Evolutionary conservation across 2,888 invertebrate species (phyloP), one percentile per base, ranked within the genome.

Genomic region (Calameuta idolon): DNA sequence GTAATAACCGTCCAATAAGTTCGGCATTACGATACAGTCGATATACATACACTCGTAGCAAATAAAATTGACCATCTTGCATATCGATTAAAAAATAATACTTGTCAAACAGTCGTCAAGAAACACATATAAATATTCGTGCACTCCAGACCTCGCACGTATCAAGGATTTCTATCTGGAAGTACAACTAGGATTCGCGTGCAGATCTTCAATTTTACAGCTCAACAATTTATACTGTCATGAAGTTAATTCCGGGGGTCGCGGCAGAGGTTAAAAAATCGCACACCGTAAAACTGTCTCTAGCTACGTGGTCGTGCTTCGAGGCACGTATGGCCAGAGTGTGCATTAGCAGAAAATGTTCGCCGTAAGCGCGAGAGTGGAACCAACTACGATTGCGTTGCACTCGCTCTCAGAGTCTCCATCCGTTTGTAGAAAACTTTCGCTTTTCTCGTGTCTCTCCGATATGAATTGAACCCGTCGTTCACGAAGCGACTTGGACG

Each of bases 1-100:
- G 69, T 76, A 74, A 79, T 79, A 35, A n/a, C 34, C 35, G 4
- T 35, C 74, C 31, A 34, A 33, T 33, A 74, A 74, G 71, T 71
- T 71, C 33, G 12, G 71, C 31, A 31, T 55, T 55, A 55, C 23
- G 9, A 23, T 55, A 1, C 9, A 23, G 9, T 15, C 15, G 55
- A 5, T 55, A 9, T 55, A 55, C 2, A 9, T 55, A 55, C 2
- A 23, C 55, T 9, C 55, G 55, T 55, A 23, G 23, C 23, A 55
- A 23, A 23, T 35, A 0, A 55, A 55, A 55, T 55, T 55, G 23
- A 55, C 9, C 55, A 55, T 55, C 23, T 23, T 55, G 55, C 23
- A 23, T 2, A 23, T 55, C 23, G 4, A 37, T 4, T 9, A 9
- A 55, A 2, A 23, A 55, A 55, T 23, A 55, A 55, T 55, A 55